Percentiles rank a stretch among this genome's conserved stretches.
These are phyloP conservation scores for Chloromyia formosa DNA, from an alignment of 2,888 invertebrate species.

Conservation along the genomic window DNA sequence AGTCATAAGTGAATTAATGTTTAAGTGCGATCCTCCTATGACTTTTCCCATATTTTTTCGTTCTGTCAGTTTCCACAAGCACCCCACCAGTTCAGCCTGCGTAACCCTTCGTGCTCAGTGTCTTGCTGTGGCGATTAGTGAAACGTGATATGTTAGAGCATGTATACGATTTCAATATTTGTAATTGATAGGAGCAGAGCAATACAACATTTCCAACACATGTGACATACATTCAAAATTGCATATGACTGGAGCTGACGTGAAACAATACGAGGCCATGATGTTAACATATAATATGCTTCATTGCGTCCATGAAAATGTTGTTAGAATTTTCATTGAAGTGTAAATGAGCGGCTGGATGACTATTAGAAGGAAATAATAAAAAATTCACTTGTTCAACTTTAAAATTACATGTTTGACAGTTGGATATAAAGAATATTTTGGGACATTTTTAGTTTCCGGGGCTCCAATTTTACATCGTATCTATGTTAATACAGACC, in stretches of 20 bases:
- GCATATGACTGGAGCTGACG: slow-evolving; percentile 1
- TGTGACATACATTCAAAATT: slow-evolving; percentile 18
- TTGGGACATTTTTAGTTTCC: no score
- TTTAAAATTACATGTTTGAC: no score
- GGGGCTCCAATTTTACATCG: no score
- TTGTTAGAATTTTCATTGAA: background rate
- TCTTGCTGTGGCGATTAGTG: slow-evolving; percentile 5
- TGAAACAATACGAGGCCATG: slow-evolving; percentile 2
- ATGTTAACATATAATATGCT: background rate
- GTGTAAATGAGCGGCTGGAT: background rate
- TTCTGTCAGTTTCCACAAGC: no score
- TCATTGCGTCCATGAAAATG: background rate
- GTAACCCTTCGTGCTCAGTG: background rate
- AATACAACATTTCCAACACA: background rate
- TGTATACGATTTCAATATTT: slow-evolving; percentile 28
- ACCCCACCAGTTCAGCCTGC: background rate
- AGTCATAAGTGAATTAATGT: background rate
- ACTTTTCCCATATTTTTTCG: no score
- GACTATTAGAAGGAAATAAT: background rate
- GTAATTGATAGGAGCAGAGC: slow-evolving; percentile 21
- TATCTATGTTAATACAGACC: no score
- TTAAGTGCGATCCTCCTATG: background rate
- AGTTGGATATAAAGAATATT: no score
- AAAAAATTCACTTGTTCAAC: no score
- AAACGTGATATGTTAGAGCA: slow-evolving; percentile 9